Evolutionary conservation across 1,140 invertebrate genomes (phyloP).

Genomic region (Paraescarpia echinospica): DNA sequence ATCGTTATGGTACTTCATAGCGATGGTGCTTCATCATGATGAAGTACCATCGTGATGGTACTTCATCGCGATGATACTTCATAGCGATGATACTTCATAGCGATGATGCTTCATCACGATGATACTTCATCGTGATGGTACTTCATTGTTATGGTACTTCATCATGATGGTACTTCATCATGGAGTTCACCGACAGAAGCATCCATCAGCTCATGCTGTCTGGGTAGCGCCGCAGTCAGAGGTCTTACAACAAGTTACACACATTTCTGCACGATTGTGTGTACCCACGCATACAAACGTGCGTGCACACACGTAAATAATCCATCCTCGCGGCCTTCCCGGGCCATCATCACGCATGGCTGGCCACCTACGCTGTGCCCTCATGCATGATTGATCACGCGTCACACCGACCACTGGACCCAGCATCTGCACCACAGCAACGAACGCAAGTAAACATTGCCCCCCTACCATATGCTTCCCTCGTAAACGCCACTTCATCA

Average conservation of each 20-base stretch:
- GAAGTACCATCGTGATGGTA: neutral
- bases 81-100: neutral
- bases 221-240: neutral
- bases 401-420: neutral
- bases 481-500: neutral
- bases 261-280: neutral
- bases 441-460: neutral
- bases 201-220: neutral
- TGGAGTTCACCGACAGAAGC: too few species aligned
- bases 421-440: neutral
- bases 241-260: neutral
- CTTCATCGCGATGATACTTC: neutral
- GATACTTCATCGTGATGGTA: neutral
- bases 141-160: neutral
- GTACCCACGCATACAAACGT: neutral
- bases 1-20: neutral
- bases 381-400: neutral
- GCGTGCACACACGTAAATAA: neutral
- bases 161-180: neutral
- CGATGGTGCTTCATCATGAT: neutral
- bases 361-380: neutral
- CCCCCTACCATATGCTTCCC: neutral
- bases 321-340: neutral
- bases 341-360: neutral
- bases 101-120: neutral